Percentiles rank a stretch among this genome's conserved stretches.
phyloP scores from a whole-genome alignment of 2,797 vertebrate species.

The Pangasius mekongensis region DNA sequence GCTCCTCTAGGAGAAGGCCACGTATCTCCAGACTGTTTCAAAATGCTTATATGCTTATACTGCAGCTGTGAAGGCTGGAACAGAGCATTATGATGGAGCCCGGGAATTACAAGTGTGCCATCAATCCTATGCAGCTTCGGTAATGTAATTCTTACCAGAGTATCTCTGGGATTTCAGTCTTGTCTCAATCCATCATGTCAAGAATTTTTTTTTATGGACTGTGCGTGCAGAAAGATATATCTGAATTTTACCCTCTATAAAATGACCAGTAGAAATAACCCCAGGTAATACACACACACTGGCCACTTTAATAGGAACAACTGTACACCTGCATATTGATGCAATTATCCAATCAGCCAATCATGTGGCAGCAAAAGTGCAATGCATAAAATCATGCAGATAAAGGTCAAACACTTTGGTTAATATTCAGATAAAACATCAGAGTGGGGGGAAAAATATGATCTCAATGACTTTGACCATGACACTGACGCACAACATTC shows the following conservation, averaged over 20 bases:
- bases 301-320: background rate
- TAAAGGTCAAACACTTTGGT: background rate
- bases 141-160: background rate
- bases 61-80: conserved; percentile 2
- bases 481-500: background rate
- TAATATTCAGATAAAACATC: no score
- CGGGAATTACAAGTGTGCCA: conserved; percentile 28
- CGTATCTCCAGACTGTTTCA: conserved; percentile 9
- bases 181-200: background rate
- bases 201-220: background rate
- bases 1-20: conserved; percentile 21
- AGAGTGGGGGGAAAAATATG: no score
- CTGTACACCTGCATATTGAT: background rate
- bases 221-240: background rate
- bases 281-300: background rate
- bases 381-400: background rate
- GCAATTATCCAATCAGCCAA: background rate
- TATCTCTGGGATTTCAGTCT: background rate
- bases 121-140: background rate
- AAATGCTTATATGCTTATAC: background rate
- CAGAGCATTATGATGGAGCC: conserved; percentile 30
- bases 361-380: background rate
- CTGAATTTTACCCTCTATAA: background rate
- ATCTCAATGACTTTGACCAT: background rate
- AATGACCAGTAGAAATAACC: background rate